Evolutionary conservation across 1,140 invertebrate genomes (phyloP), one percentile per base, ranked within the genome.

Genomic region (Listronotus bonariensis): DNA sequence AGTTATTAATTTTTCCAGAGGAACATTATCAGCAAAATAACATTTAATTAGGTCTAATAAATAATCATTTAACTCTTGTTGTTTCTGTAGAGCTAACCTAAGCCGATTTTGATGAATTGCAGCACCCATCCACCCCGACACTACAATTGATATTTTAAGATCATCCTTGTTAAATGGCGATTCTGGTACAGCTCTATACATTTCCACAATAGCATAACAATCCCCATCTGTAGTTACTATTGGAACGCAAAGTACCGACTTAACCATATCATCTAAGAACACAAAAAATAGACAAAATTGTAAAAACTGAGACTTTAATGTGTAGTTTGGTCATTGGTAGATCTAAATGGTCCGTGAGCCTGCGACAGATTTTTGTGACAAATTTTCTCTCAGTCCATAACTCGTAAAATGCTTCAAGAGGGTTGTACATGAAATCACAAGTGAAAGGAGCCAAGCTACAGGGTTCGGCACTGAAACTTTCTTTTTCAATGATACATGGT

Each of bases 121-220:
- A 0, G 82, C 80, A 9, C 83, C 84, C 15, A 84, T 80, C 83
- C 83, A 85, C 53, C 81, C 83, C 0, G 80, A 76, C 1, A 84
- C 68, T 1, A 80, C 74, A 10, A 80, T 79, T 71, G 81, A 72
- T 12, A 76, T 72, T 65, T 74, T 77, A n/a, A 79, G 51, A 64
- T 79, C 75, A 6, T 74, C 63, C 55, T 72, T 70, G 18, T 49
- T 54, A 62, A 74, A 79, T 1, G 69, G 62, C 31, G 68, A 52
- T 43, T 81, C 75, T 6, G 65, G 26, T 49, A 77, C 64, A 5
- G 79, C 80, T 62, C 80, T 71, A 55, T 80, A 82, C 36, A 85
- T 68, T 67, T 85, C 83, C 0, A 85, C 71, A 0, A 85, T 81
- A 15, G 82, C 83, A 26, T 81, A 80, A 66, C 82, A 83, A 9